These are phyloP conservation scores for Syrrhaptes paradoxus DNA, from an alignment of 2,113 vertebrate genomes.

Conservation along the genomic window DNA sequence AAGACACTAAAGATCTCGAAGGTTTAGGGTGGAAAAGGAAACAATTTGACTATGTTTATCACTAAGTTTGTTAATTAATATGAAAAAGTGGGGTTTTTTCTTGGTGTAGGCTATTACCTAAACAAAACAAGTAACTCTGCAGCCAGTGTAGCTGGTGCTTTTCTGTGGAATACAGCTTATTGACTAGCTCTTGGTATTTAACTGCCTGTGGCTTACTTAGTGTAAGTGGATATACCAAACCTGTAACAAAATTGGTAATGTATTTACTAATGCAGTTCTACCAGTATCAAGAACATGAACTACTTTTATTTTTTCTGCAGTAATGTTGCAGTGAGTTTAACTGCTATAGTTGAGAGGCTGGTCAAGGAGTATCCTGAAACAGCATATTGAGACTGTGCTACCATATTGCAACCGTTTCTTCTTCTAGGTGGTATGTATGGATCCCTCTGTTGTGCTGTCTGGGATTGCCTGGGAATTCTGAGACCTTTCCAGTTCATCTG, in stretches of 20 bases:
- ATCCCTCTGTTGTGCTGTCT: neutral
- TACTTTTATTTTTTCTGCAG: neutral
- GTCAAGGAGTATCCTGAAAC: neutral
- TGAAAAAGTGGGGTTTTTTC: neutral
- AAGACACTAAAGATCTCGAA: neutral
- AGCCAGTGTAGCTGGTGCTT: neutral
- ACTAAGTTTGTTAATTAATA: neutral
- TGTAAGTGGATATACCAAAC: neutral
- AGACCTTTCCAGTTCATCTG: neutral
- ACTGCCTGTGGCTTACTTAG: neutral
- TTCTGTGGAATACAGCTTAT: neutral
- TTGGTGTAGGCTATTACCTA: neutral
- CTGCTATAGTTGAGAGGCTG: neutral
- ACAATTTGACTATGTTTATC: neutral
- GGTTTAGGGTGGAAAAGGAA: neutral
- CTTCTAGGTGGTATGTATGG: neutral
- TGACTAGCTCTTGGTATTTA: neutral
- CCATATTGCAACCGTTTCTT: neutral
- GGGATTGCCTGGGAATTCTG: neutral
- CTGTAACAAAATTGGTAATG: neutral
- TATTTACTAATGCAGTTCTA: neutral
- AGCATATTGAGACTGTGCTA: neutral
- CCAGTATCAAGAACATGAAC: neutral
- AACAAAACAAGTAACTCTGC: neutral
- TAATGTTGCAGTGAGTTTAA: neutral